Evolutionary conservation across 2,797 vertebrate genomes (phyloP).

Genomic region (Xenentodon cancila): DNA sequence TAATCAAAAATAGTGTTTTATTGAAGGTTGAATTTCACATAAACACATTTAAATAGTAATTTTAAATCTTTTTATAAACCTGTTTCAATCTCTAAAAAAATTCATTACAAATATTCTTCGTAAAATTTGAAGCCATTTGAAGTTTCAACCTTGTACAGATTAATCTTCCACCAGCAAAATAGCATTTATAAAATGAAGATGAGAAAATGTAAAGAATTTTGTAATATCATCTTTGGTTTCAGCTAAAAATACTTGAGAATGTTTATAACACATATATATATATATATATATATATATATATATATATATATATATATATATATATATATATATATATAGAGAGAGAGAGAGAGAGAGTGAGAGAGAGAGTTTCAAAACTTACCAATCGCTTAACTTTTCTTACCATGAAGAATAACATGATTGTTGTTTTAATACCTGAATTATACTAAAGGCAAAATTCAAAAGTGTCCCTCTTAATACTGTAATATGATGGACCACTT

Average conservation of each 20-base stretch:
- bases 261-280: constrained; percentile 50
- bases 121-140: background rate
- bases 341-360: too few relatives aligned
- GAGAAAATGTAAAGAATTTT: background rate
- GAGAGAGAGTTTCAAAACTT: constrained; percentile 1
- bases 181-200: too few relatives aligned
- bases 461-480: constrained; percentile 26
- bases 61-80: too few relatives aligned
- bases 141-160: too few relatives aligned
- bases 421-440: constrained; percentile 19
- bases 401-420: constrained; percentile 2
- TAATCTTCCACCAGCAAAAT: too few relatives aligned
- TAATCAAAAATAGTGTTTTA: too few relatives aligned
- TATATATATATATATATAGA: constrained; percentile 24
- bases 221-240: constrained; percentile 71
- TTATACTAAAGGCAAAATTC: constrained; percentile 12
- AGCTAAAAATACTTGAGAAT: constrained; percentile 26
- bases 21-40: too few relatives aligned
- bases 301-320: constrained; percentile 24
- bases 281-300: constrained; percentile 30
- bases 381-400: constrained; percentile 16
- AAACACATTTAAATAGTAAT: too few relatives aligned
- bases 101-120: too few relatives aligned
- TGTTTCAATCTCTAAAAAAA: too few relatives aligned
- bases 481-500: constrained; percentile 15